Conservation (phyloP, 2,797 vertebrate species). For the Aselliscus stoliczkanus region DNA sequence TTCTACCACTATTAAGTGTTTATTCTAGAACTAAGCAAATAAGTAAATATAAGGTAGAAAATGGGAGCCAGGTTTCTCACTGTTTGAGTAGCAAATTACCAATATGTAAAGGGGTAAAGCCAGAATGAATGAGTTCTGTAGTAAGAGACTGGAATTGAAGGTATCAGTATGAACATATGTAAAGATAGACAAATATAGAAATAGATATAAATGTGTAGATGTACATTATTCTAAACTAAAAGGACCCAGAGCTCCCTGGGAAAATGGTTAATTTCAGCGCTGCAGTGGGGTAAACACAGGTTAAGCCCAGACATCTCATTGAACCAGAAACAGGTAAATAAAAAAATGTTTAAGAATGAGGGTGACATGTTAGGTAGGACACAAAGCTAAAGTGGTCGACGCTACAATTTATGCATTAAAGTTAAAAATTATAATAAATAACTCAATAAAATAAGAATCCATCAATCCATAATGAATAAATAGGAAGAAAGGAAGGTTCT, state of each 20-base stretch:
- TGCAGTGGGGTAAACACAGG: background rate
- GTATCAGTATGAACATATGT: background rate
- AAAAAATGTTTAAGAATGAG: background rate
- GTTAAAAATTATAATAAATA: background rate
- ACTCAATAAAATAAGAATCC: background rate
- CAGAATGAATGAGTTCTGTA: background rate
- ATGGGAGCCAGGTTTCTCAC: background rate
- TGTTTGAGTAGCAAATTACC: background rate
- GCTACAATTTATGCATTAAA: background rate
- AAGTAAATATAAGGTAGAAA: background rate
- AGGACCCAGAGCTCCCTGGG: background rate
- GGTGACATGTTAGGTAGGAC: background rate
- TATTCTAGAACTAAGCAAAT: slow-evolving; percentile 12
- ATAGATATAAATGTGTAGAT: background rate
- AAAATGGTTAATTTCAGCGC: background rate
- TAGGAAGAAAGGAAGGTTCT: background rate
- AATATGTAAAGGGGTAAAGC: background rate
- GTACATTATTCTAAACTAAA: background rate
- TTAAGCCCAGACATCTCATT: background rate
- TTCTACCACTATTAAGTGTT: background rate
- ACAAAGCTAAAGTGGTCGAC: background rate
- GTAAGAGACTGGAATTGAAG: background rate
- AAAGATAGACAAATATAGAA: background rate
- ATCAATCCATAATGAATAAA: background rate
- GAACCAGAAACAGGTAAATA: background rate